Percentiles rank a stretch among this genome's conserved stretches.
Conservation (phyloP, 1,140 invertebrate genomes). For the Philaenus spumarius region DNA sequence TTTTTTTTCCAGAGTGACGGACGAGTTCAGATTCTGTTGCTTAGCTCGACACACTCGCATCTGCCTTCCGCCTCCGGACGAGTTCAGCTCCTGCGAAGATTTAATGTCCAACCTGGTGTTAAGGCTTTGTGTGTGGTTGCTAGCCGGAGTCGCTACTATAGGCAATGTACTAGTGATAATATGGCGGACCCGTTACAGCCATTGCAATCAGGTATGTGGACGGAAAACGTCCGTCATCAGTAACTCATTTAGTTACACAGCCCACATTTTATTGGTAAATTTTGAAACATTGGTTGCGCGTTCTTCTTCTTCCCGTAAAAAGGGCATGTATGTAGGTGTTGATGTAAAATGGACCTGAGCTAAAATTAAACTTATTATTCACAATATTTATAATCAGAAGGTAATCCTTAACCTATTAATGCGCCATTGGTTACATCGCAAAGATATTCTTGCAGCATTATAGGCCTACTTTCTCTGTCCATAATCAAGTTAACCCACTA, state of each 20-base stretch:
- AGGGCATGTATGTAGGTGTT: too few relatives aligned
- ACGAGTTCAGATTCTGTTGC: slow-evolving; percentile 50
- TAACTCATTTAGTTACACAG: too few relatives aligned
- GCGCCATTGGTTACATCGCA: too few relatives aligned
- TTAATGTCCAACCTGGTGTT: slow-evolving; percentile 50
- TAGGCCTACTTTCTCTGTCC: too few relatives aligned
- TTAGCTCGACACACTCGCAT: slow-evolving; percentile 37
- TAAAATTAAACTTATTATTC: too few relatives aligned
- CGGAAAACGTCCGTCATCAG: too few relatives aligned
- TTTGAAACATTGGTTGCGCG: slow-evolving; percentile 31
- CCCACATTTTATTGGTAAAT: slow-evolving; percentile 25
- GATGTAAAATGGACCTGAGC: too few relatives aligned
- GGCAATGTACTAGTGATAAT: slow-evolving; percentile 49
- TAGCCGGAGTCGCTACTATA: slow-evolving; percentile 44
- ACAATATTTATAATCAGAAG: too few relatives aligned
- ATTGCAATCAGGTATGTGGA: slow-evolving; percentile 33
- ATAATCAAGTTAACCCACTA: too few relatives aligned
- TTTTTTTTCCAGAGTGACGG: slow-evolving; percentile 32
- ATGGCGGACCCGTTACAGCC: slow-evolving; percentile 40
- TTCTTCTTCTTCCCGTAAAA: too few relatives aligned
- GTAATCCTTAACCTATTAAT: too few relatives aligned
- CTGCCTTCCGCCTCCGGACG: slow-evolving; percentile 45
- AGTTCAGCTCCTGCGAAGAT: slow-evolving; percentile 52
- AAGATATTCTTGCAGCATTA: too few relatives aligned
- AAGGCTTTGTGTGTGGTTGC: slow-evolving; percentile 46